Percentiles rank a stretch among this genome's conserved stretches.
Evolutionary conservation across 1,140 invertebrate genomes (phyloP).

Genomic region (Sycophila sp.): DNA sequence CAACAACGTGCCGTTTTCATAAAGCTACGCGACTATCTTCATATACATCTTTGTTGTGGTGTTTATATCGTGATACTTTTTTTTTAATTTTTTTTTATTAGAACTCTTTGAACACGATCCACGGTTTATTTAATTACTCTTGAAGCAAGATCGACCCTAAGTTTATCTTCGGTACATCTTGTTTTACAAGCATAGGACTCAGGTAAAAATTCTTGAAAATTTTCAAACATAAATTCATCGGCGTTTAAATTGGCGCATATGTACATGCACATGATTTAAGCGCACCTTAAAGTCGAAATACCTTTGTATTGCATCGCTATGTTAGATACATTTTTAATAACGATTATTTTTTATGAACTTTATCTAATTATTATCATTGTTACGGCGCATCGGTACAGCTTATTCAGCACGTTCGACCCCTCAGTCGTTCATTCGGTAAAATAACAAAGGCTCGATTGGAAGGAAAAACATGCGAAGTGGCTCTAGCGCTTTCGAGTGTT

Average conservation of each 20-base stretch:
- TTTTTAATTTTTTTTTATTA: neutral
- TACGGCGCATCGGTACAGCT: neutral
- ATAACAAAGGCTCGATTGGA: neutral
- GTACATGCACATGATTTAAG: neutral
- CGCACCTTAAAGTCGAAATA: too few relatives aligned
- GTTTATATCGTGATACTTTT: slow-evolving; percentile 1
- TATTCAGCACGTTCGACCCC: neutral
- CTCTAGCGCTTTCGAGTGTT: neutral
- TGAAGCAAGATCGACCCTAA: neutral
- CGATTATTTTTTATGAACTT: slow-evolving; percentile 17
- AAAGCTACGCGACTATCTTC: too few relatives aligned
- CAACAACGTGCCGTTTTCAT: neutral
- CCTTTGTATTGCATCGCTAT: slow-evolving; percentile 15
- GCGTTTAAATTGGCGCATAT: neutral
- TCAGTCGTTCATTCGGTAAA: neutral
- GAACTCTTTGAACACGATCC: slow-evolving; percentile 18
- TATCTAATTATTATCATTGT: slow-evolving; percentile 23
- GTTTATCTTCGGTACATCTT: neutral
- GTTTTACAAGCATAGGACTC: neutral
- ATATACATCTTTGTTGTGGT: slow-evolving; percentile 18
- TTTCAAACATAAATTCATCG: neutral
- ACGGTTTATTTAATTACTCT: neutral
- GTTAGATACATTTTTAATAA: neutral
- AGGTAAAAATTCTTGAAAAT: neutral
- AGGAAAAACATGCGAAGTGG: neutral